A percentile compares a stretch with the other conserved stretches of the same genome.
These are phyloP conservation scores for Micromesistius poutassou DNA, from an alignment of 2,797 vertebrate genomes.

Conservation along the genomic window DNA sequence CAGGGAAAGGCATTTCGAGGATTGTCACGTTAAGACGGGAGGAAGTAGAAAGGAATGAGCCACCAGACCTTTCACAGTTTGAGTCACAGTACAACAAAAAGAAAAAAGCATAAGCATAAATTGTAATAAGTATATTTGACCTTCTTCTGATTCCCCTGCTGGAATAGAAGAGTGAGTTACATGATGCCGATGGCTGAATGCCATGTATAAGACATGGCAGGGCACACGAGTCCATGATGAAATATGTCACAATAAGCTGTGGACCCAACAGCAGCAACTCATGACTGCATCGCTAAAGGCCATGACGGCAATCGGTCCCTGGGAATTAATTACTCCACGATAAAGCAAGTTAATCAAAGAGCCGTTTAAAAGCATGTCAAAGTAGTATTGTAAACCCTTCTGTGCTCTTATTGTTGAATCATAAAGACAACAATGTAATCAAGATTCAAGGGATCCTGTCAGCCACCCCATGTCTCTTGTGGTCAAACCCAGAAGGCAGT, in stretches of 20 bases:
- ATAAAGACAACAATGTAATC: not conserved
- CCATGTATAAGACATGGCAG: not conserved
- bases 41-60: not conserved
- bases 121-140: not conserved
- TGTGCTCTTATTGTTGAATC: not conserved
- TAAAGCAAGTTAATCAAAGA: not conserved
- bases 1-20: not conserved
- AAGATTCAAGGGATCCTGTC: not conserved
- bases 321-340: not conserved
- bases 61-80: not conserved
- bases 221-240: too few relatives aligned
- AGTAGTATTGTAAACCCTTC: not conserved
- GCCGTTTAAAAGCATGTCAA: not conserved
- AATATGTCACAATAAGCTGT: not conserved
- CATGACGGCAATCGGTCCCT: not conserved
- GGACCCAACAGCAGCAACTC: not conserved
- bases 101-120: not conserved
- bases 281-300: not conserved
- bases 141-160: not conserved
- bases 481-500: not conserved
- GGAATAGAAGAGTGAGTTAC: not conserved
- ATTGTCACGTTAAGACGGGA: not conserved
- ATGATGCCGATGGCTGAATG: slow-evolving; percentile 16
- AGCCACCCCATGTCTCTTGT: not conserved
- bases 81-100: not conserved